Conservation (phyloP, 2,113 vertebrate species). For the Gymnocephalus cernua region DNA sequence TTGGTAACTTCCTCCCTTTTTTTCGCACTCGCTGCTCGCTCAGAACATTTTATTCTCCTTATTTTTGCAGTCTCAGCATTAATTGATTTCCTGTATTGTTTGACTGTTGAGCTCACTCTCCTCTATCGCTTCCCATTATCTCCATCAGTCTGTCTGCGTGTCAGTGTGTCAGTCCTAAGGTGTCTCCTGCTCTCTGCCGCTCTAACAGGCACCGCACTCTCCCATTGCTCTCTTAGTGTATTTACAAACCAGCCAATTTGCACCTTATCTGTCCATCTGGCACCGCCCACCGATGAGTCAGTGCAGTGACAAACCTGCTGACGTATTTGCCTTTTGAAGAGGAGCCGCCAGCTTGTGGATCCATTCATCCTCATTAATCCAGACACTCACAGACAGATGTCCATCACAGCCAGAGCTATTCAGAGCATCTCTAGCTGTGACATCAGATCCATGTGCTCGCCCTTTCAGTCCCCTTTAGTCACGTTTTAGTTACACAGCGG, state of each 20-base stretch:
- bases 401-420: constrained; percentile 42
- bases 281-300: constrained; percentile 61
- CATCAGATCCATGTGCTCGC: constrained; percentile 43
- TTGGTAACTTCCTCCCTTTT: constrained; percentile 31
- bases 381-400: constrained; percentile 50
- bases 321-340: constrained; percentile 76
- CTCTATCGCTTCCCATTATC: not conserved
- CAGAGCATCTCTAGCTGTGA: constrained; percentile 21
- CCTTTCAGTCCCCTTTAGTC: constrained; percentile 24
- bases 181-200: constrained; percentile 5
- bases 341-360: constrained; percentile 64
- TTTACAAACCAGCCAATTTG: constrained; percentile 62
- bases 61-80: constrained; percentile 32
- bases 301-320: constrained; percentile 63
- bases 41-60: not conserved
- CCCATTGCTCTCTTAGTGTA: constrained; percentile 56
- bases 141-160: constrained; percentile 12
- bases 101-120: not conserved
- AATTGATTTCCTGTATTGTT: not conserved
- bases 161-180: constrained; percentile 31
- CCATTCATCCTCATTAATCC: constrained; percentile 59
- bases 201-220: constrained; percentile 8
- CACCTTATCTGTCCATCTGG: constrained; percentile 62
- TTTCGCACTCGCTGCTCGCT: not conserved
- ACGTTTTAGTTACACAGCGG: constrained; percentile 14